These are phyloP conservation scores for Oreochromis spilurus DNA, from an alignment of 2,113 vertebrate genomes.

Conservation along the genomic window DNA sequence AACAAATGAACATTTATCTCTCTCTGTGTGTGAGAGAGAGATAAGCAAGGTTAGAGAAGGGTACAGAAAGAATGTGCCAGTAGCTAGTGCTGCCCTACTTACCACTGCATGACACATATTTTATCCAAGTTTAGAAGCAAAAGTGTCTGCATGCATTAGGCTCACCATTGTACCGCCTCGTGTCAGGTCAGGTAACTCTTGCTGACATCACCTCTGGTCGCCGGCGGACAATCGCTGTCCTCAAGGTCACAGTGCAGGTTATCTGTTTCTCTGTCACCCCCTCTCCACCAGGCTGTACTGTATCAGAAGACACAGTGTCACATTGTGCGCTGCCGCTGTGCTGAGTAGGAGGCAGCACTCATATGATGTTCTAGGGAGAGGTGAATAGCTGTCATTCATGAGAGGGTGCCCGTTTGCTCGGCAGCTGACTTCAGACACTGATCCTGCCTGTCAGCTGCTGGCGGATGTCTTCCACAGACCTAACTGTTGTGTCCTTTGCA, in stretches of 20 bases:
- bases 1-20: not conserved
- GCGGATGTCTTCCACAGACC: not conserved
- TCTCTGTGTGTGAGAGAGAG: not conserved
- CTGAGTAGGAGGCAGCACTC: conserved; percentile 59
- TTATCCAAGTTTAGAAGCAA: not conserved
- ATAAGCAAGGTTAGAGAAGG: not conserved
- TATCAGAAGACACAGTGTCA: conserved; percentile 44
- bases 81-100: conserved; percentile 4
- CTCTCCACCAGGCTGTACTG: conserved; percentile 25
- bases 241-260: conserved; percentile 45
- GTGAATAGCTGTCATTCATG: conserved; percentile 67
- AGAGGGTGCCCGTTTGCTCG: conserved; percentile 15
- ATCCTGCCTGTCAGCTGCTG: conserved; percentile 54
- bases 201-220: not conserved
- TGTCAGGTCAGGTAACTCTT: not conserved
- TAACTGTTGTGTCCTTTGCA: not conserved
- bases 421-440: conserved; percentile 50
- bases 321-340: conserved; percentile 41
- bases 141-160: not conserved
- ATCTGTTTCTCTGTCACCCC: not conserved
- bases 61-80: not conserved
- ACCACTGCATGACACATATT: not conserved
- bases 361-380: conserved; percentile 56
- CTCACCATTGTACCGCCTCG: not conserved
- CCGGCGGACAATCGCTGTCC: not conserved